Conservation (phyloP, 2,797 vertebrate genomes). For the Botia kubotai region DNA sequence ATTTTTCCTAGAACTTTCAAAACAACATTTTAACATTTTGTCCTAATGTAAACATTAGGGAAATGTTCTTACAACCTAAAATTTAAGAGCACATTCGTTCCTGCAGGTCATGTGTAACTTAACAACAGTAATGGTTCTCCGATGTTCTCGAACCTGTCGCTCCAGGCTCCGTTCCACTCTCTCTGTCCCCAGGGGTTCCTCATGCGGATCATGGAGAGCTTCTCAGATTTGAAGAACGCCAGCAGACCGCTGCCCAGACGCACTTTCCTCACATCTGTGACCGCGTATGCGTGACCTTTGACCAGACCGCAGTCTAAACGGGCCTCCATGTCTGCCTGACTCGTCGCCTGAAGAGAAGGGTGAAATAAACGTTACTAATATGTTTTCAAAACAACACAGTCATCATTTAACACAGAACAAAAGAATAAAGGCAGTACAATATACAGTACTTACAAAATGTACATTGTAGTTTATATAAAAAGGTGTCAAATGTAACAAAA, state of each 20-base stretch:
- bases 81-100: too few relatives aligned
- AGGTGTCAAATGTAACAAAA: too few relatives aligned
- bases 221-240: conserved; percentile 92
- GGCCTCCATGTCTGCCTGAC: conserved; percentile 89
- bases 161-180: conserved; percentile 96
- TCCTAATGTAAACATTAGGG: too few relatives aligned
- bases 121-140: not conserved
- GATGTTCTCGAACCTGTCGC: conserved; percentile 88
- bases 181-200: conserved; percentile 94
- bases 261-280: conserved; percentile 90
- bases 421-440: too few relatives aligned
- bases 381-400: not conserved
- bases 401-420: too few relatives aligned
- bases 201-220: conserved; percentile 95
- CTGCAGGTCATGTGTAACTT: too few relatives aligned
- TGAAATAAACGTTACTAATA: not conserved
- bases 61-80: too few relatives aligned
- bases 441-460: too few relatives aligned
- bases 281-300: conserved; percentile 93
- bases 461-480: too few relatives aligned
- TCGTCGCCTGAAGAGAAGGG: conserved; percentile 76
- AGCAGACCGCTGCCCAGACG: conserved; percentile 90
- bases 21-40: too few relatives aligned
- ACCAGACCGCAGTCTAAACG: conserved; percentile 89
- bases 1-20: too few relatives aligned